phyloP scores from a whole-genome alignment of 92 coral and sea anemone species.

The Bergia puertoricense region DNA sequence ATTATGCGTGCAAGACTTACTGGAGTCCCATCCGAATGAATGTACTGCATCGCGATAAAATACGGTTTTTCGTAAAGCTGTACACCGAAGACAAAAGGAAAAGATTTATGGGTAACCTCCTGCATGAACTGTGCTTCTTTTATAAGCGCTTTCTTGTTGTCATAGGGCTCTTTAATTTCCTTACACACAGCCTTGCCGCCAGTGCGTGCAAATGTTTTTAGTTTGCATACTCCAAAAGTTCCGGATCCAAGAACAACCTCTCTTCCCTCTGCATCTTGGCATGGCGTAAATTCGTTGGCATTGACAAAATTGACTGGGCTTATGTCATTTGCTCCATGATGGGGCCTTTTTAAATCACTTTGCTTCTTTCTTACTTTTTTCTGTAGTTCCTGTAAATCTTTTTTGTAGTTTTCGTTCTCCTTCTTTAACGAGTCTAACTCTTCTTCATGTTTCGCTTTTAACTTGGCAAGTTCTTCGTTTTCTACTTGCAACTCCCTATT shows the following conservation, averaged over 20 bases:
- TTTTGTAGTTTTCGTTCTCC: not conserved
- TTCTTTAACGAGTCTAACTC: slow-evolving; percentile 7
- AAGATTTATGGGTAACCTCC: slow-evolving; percentile 3
- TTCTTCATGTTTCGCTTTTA: not conserved
- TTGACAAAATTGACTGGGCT: slow-evolving; percentile 2
- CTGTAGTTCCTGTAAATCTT: not conserved
- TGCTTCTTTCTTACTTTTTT: not conserved
- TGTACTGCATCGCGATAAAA: not conserved
- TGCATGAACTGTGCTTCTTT: slow-evolving; percentile 6
- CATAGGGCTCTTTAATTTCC: not conserved
- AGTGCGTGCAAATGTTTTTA: slow-evolving; percentile 14
- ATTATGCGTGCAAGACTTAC: not conserved
- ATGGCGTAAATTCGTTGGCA: not conserved
- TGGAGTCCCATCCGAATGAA: not conserved
- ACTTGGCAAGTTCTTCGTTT: not conserved
- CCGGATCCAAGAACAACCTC: slow-evolving; percentile 14
- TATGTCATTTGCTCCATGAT: not conserved
- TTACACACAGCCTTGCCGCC: slow-evolving; percentile 11
- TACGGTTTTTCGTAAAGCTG: not conserved
- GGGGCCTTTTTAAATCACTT: not conserved
- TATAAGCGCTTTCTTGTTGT: not conserved
- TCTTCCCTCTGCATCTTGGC: not conserved
- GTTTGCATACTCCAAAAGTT: not conserved
- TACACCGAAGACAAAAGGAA: slow-evolving; percentile 15
- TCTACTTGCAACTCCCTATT: not conserved